Evolutionary conservation across 2,888 invertebrate species (phyloP), one percentile per base, ranked within the genome.

Genomic region (Yponomeuta sedellus): DNA sequence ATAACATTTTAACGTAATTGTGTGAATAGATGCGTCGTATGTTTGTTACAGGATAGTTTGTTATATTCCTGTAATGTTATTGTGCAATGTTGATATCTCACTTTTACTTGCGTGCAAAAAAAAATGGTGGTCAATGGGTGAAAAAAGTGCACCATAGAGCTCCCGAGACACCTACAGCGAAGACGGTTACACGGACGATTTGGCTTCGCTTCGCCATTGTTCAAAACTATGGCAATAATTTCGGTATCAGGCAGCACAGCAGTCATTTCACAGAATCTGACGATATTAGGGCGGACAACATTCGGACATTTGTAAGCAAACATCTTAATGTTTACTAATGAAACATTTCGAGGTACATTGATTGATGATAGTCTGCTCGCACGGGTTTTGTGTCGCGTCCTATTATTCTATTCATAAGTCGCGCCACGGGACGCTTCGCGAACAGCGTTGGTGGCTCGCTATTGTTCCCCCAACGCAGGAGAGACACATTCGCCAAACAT

Each of bases 281-380:
- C 74, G 78, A 79, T 81, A 83, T 85, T 81, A 82, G 73, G 75
- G 73, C 79, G 73, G 80, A 85, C 86, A 89, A 83, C 85, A 86
- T 79, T 82, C 77, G 83, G 83, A 87, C 86, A 88, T 65, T 65
- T 88, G 88, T 88, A 90, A 88, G 89, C 87, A 90, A 90, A 90
- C 90, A 91, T 91, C 90, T 91, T 89, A 91, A 91, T 91, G 88
- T 90, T 89, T 87, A 88, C 90, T 90, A 90, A 91, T 91, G 89
- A 88, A 90, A 89, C 86, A 86, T 88, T 86, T 87, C 85, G 81
- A 83, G 80, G 80, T 85, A 87, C 87, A 87, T 85, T 90, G 90
- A 90, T 90, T 87, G 90, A 90, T 91, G 88, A 81, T 77, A 76
- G 75, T 79, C 76, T 72, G 76, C 77, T 77, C 78, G 85, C 85